Evolutionary conservation across 92 coral and sea anemone species (phyloP), one percentile per base, ranked within the genome.

Genomic region (Parazoanthus darwini): DNA sequence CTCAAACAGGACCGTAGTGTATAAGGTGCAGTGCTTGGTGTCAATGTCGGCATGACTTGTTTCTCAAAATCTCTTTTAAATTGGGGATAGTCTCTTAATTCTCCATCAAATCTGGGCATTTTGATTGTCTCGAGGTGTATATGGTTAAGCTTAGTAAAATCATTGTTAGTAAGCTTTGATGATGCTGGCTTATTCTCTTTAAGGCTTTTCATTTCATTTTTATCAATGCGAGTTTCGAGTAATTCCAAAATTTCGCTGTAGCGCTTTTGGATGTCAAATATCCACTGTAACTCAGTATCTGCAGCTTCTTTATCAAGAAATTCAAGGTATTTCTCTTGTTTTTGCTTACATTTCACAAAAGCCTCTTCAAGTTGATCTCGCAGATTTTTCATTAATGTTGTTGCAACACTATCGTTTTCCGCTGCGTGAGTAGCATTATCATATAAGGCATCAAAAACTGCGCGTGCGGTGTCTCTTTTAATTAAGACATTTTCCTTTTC

Each of bases 21-120:
- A 71, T 92, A 92, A 18, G 95, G 85, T 38, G 90, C 95, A 43
- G 51, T 90, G 10, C 80, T 89, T 42, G 86, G 75, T 23, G 82
- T 86, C 18, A 91, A n/a, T 35, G 81, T 67, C n/a, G 91, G 95
- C 83, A 88, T 46, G 80, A 93, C 89, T 85, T 93, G 91, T 20
- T 84, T 65, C 38, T 93, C 88, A 79, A 90, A 93, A 51, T 90
- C 92, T 3, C 67, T 67, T 66, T 87, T 78, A 82, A 88, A 90
- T 56, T 78, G 81, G 20, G 93, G 90, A 77, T 88, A 91, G 16
- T 91, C 89, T 88, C 92, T 83, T 38, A 90, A 25, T 15, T 91
- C 81, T 74, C 78, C 78, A 26, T 74, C 25, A 74, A 74, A 74
- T 74, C 22, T 74, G 37, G 78, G 29, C 78, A 74, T 74, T 74